A percentile compares a stretch with the other conserved stretches of the same genome.
Conservation (phyloP, 2,113 vertebrate genomes). For the Halcyon senegalensis region DNA sequence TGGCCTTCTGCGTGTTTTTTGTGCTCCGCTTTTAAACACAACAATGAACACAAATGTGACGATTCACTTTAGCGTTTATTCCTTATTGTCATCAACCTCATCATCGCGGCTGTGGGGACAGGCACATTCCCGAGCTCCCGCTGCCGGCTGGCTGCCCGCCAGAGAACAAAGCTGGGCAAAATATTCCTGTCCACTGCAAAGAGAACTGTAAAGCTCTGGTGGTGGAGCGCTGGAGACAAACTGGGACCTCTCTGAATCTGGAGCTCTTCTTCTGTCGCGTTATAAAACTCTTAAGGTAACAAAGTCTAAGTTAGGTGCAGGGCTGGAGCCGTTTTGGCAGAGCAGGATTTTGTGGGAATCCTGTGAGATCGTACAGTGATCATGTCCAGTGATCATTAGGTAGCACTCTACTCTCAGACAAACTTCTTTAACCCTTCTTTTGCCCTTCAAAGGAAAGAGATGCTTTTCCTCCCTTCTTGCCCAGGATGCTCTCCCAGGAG, state of each 20-base stretch:
- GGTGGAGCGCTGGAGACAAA: neutral
- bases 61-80: neutral
- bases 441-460: neutral
- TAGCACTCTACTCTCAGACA: neutral
- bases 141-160: slow-evolving; percentile 8
- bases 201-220: neutral
- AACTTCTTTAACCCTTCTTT: neutral
- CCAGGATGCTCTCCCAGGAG: neutral
- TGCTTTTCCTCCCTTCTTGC: neutral
- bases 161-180: neutral
- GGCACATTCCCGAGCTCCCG: slow-evolving; percentile 1
- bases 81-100: slow-evolving; percentile 13
- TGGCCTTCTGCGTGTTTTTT: neutral
- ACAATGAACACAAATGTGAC: neutral
- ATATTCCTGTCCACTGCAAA: neutral
- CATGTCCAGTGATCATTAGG: accelerated
- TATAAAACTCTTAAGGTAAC: neutral
- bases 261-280: neutral
- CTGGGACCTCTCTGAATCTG: neutral
- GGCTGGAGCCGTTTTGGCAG: neutral
- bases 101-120: neutral
- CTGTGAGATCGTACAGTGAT: neutral
- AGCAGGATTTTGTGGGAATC: neutral
- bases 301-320: neutral
- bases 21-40: neutral